These are phyloP conservation scores for Turdus rufiventris DNA, from an alignment of 2,113 vertebrate genomes.

Conservation along the genomic window DNA sequence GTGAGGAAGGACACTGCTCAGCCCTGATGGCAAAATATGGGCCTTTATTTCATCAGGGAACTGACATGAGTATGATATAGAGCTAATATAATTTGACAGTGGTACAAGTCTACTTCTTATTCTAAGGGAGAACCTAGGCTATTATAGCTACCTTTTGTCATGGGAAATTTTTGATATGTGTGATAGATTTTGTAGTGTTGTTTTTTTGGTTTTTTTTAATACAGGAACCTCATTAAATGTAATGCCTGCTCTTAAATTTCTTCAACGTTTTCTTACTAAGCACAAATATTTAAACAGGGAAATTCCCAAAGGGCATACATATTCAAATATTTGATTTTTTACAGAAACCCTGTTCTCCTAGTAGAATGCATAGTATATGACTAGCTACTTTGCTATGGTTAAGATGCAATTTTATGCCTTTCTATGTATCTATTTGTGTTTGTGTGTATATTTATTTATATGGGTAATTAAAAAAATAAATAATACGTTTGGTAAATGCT, in stretches of 20 bases:
- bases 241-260: background rate
- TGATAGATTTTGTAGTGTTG: background rate
- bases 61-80: background rate
- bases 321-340: background rate
- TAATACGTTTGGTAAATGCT: background rate
- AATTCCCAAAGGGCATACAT: background rate
- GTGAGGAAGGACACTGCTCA: background rate
- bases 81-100: background rate
- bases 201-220: background rate
- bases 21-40: background rate
- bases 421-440: background rate
- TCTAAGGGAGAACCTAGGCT: background rate
- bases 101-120: background rate
- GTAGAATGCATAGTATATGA: background rate
- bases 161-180: background rate
- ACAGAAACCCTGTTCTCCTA: background rate
- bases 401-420: background rate
- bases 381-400: background rate
- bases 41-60: background rate
- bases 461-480: background rate
- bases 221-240: background rate
- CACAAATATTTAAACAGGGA: background rate
- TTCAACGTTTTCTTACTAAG: background rate
- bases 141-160: background rate
- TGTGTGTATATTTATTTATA: background rate